Conservation (phyloP, 2,888 invertebrate genomes). For the Rhagium mordax region DNA sequence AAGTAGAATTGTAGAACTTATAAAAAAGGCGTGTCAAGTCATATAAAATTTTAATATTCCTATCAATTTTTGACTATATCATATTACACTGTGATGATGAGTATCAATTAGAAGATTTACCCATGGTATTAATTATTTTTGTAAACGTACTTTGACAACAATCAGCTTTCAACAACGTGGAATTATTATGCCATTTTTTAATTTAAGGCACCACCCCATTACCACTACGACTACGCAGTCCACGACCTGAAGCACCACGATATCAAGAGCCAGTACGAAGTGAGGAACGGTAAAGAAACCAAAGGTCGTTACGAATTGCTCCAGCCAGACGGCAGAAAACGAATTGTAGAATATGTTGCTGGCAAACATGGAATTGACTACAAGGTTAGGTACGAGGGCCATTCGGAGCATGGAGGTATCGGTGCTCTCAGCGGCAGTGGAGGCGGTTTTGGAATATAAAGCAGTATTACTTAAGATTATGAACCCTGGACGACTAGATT, state of each 20-base stretch:
- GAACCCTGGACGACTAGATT: slow-evolving; percentile 36
- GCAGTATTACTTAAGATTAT: slow-evolving; percentile 44
- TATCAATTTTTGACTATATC: no score
- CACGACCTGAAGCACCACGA: slow-evolving; percentile 65
- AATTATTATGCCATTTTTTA: no score
- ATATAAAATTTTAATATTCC: no score
- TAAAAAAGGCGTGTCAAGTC: no score
- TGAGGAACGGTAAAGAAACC: slow-evolving; percentile 62
- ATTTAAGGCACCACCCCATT: slow-evolving; percentile 63
- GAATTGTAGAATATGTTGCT: slow-evolving; percentile 65
- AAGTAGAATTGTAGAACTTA: no score
- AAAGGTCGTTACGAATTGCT: slow-evolving; percentile 64
- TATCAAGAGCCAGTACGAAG: slow-evolving; percentile 65
- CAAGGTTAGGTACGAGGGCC: slow-evolving; percentile 58
- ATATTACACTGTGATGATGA: no score
- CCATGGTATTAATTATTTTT: no score
- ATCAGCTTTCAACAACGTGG: no score
- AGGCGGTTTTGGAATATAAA: slow-evolving; percentile 33
- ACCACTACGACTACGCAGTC: slow-evolving; percentile 65
- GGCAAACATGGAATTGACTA: slow-evolving; percentile 66
- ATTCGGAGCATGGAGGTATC: slow-evolving; percentile 55
- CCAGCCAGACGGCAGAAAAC: slow-evolving; percentile 65
- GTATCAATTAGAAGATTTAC: no score
- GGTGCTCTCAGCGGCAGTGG: slow-evolving; percentile 50
- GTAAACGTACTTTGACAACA: no score